Evolutionary conservation across 2,797 vertebrate genomes (phyloP), one percentile per base, ranked within the genome.

Genomic region (Lacerta agilis): DNA sequence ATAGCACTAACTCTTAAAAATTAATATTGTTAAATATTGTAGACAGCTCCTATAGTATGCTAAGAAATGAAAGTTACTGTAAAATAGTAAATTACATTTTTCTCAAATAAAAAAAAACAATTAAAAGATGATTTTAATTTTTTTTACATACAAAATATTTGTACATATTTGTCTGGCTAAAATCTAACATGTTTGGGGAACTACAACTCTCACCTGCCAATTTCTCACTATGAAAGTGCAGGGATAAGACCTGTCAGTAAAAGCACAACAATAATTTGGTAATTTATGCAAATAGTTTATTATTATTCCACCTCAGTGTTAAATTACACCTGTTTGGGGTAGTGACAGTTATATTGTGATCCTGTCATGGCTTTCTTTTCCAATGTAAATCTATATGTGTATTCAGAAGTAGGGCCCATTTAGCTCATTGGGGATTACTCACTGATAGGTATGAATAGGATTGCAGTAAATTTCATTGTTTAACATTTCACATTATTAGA

Each of bases 11-110:
- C 18, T 41, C 45, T 58, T 76, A 81, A 75, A 45, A 29, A 76
- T 87, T 33, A 91, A 82, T 94, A 82, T 86, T 61, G 2, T 82
- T 78, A 91, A 89, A 86, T 77, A 86, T 45, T 71, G 72, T 79
- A 55, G 66, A 6, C 9, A 5, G 45, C 7, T 27, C 43, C 18
- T 72, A 64, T 13, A 11, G 38, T 85, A 79, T 73, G 71, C 87
- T 88, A 36, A 43, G 29, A 72, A 71, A 72, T 61, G 43, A 9
- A n/a, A 2, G 11, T 80, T 72, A 69, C 27, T 73, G 18, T 73
- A 38, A 73, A 38, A 73, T 18, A 36, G 33, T 38, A 73, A 73
- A 27, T 36, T 73, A 7, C 33, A 3, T 17, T 36, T 73, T 73
- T 38, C 13, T 15, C 18, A 73, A 38, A 23, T 18, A 38, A 6